Base-by-base conservation (phyloP, 2,888 invertebrate species). In the Thera obeliscata region DNA sequence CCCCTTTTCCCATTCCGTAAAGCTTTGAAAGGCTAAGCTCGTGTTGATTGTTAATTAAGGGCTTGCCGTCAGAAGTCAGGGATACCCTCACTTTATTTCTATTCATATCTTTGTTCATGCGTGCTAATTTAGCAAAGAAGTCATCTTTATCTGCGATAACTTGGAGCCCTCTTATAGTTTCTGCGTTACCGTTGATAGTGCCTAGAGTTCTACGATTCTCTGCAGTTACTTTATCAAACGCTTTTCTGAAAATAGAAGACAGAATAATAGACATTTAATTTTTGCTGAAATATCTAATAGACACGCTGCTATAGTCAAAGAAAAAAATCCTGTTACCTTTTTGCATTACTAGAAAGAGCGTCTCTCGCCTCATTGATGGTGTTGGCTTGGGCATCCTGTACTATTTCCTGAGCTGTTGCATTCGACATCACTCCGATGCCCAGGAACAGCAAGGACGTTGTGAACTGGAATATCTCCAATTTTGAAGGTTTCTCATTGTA, bases 161-260 rank as follows among this genome's bases (percentile, higher is more conserved):
- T 64, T 78, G 76, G 36, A 91, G 79, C 3, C 84, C 80, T 67
- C 79, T 80, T 69, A 92, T 91, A 0, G 92, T 84, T 75, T 90
- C 90, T 1, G 89, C 81, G 66, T 81, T 83, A 8, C 87, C 90
- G 69, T 76, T 74, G 5, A 78, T 73, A 22, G 87, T 78, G 6
- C 88, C 87, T 43, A 81, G 80, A 8, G 79, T 71, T 54, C 83
- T 76, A 3, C 88, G 80, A 0, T 90, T 88, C 74, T 89, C 88
- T 70, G 87, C 89, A 55, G 86, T 72, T 50, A 90, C 69, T 76
- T 89, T 90, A 50, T 85, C 84, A 64, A 90, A 90, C n/a, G 85
- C 87, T 82, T 85, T 89, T 67, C 91, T 90, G 72, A 48, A 78
- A 79, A 38, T 11, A 35, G 35, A 56, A 52, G 33, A 3, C 5